Evolutionary conservation across 2,113 vertebrate species (phyloP), one percentile per base, ranked within the genome.

Genomic region (Oryzias melastigma): DNA sequence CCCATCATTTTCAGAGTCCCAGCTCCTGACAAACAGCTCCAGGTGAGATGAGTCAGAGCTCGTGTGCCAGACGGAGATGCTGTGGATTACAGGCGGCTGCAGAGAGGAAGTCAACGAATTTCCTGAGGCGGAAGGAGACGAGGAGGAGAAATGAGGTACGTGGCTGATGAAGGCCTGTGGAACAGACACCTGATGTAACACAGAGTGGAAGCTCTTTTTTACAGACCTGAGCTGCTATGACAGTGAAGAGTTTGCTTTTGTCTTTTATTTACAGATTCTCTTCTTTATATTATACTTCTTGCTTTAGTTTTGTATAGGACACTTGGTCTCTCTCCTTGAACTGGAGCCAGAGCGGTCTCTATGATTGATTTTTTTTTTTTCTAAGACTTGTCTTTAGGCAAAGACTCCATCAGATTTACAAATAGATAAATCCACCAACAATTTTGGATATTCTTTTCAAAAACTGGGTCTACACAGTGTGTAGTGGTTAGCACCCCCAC

Each of bases 71-170:
- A 73, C 25, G 7, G 80, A 72, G 82, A 84, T 65, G 64, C 68
- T 48, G 67, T 52, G 64, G 53, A 80, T 82, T 67, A 82, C 70
- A 41, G 56, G 43, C 83, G 80, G 74, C 78, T 78, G 80, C 62
- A 56, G 62, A 14, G 22, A 72, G 48, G 60, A 67, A 41, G 75
- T 55, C 46, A 18, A 54, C 43, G 4, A 55, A 82, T 52, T 15
- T 61, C 64, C 65, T 72, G 65, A 69, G 78, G 44, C 67, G 50
- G 41, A 72, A 53, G 4, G 1, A 75, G 42, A 13, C 17, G 27
- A 8, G 44, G 50, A 46, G n/a, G 22, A 41, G 46, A 48, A 61
- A 55, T 42, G 50, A 52, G 18, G 65, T 41, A 54, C 49, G 64
- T 52, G 19, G 25, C 18, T 46, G 5, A 20, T 46, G 45, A 61